Conservation (phyloP, 2,113 vertebrate genomes). For the Gallinago undulata region DNA sequence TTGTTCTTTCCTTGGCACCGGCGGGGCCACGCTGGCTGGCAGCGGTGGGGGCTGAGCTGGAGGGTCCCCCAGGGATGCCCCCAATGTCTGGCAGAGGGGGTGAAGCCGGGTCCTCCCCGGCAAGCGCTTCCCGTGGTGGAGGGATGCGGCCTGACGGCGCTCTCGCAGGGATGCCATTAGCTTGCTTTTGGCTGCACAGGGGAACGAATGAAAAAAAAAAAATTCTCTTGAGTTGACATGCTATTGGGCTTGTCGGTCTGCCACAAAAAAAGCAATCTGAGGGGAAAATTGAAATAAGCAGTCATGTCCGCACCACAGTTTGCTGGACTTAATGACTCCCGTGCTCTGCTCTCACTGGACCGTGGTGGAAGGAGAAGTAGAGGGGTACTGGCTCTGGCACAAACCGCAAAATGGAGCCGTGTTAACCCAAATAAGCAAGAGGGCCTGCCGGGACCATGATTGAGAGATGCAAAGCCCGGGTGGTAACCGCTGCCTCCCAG, state of each 20-base stretch:
- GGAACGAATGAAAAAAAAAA: slow-evolving; percentile 61
- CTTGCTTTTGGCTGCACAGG: slow-evolving; percentile 60
- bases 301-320: slow-evolving; percentile 3
- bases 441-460: not conserved
- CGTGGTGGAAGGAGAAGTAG: not conserved
- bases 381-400: not conserved
- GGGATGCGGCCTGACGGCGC: slow-evolving; percentile 47
- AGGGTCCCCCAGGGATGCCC: slow-evolving; percentile 68
- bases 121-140: slow-evolving; percentile 30
- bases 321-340: not conserved
- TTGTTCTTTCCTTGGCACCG: slow-evolving; percentile 78
- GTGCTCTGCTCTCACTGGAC: not conserved
- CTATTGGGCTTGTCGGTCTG: slow-evolving; percentile 58
- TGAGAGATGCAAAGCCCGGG: not conserved
- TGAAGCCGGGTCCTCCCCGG: slow-evolving; percentile 61
- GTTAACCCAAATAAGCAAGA: not conserved
- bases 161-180: slow-evolving; percentile 57
- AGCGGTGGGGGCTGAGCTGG: slow-evolving; percentile 42
- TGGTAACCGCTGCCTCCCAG: not conserved
- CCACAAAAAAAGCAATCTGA: slow-evolving; percentile 41
- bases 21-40: slow-evolving; percentile 52
- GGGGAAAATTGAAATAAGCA: slow-evolving; percentile 54
- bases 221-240: slow-evolving; percentile 54
- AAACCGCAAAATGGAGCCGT: not conserved
- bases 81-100: slow-evolving; percentile 63